phyloP scores from a whole-genome alignment of 1,140 invertebrate genomes.

The Pissodes strobi region DNA sequence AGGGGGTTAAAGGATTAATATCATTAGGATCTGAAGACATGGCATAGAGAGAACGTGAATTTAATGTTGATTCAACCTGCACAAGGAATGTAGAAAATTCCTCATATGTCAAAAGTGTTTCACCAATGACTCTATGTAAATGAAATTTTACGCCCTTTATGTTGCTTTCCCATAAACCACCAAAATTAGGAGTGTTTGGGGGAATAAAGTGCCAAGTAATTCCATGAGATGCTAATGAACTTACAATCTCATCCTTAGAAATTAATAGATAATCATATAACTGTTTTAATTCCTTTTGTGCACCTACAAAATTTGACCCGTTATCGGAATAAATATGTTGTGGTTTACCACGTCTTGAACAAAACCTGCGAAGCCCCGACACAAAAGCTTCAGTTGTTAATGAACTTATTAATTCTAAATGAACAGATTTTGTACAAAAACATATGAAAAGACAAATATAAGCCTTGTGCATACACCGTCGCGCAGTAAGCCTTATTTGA shows the following conservation, averaged over 20 bases:
- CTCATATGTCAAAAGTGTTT: no score
- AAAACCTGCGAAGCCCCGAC: background rate
- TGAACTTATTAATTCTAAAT: background rate
- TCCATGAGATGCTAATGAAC: no score
- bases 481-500: background rate
- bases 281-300: conserved; percentile 13
- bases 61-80: background rate
- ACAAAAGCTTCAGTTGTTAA: background rate
- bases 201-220: no score
- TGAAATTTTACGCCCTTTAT: no score
- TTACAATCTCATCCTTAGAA: no score
- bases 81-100: background rate
- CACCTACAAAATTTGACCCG: conserved; percentile 27
- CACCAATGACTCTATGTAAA: no score
- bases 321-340: conserved; percentile 31
- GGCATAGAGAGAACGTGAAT: background rate
- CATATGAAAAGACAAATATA: background rate
- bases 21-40: background rate
- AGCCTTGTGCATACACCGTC: background rate
- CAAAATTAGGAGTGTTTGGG: no score
- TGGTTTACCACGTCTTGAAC: conserved; percentile 2
- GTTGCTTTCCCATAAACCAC: no score
- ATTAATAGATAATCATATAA: background rate
- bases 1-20: no score
- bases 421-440: background rate